Percentiles rank a stretch among this genome's conserved stretches.
These are phyloP conservation scores for Pseudanteris insignis DNA, from an alignment of 2,888 invertebrate genomes.

Conservation along the genomic window DNA sequence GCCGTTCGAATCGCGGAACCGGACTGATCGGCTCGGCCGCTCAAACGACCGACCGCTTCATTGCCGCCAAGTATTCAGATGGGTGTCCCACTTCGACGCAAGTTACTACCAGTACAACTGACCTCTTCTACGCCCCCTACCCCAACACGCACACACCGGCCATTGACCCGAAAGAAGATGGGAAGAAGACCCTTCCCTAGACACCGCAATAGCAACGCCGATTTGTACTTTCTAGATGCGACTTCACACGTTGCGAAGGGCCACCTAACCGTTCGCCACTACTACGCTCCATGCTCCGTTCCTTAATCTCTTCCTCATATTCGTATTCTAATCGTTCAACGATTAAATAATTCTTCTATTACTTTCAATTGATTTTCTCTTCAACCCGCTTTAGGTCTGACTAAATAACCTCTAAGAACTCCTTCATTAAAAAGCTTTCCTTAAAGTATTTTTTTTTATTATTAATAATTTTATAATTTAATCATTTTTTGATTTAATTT, in stretches of 20 bases:
- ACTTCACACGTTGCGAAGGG: no score
- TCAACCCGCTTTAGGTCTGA: no score
- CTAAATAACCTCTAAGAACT: no score
- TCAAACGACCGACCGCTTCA: constrained; percentile 52
- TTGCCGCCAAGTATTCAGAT: constrained; percentile 62
- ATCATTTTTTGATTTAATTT: no score
- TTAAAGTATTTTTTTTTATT: no score
- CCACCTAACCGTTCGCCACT: no score
- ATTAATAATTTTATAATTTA: no score
- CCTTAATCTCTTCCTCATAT: no score
- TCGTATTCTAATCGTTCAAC: neutral
- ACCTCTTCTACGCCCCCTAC: neutral
- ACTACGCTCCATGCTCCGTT: no score
- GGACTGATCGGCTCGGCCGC: constrained; percentile 30
- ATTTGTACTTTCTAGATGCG: constrained; percentile 49
- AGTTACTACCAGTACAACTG: constrained; percentile 20
- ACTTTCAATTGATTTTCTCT: no score
- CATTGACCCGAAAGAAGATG: no score
- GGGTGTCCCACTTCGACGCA: constrained; percentile 59
- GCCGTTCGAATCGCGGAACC: constrained; percentile 44
- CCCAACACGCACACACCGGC: neutral
- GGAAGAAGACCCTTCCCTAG: constrained; percentile 1
- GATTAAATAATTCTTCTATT: neutral
- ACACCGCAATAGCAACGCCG: constrained; percentile 29
- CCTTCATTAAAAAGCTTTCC: no score